A percentile compares a stretch with the other conserved stretches of the same genome.
phyloP scores from a whole-genome alignment of 2,113 vertebrate genomes.

The Indicator indicator region DNA sequence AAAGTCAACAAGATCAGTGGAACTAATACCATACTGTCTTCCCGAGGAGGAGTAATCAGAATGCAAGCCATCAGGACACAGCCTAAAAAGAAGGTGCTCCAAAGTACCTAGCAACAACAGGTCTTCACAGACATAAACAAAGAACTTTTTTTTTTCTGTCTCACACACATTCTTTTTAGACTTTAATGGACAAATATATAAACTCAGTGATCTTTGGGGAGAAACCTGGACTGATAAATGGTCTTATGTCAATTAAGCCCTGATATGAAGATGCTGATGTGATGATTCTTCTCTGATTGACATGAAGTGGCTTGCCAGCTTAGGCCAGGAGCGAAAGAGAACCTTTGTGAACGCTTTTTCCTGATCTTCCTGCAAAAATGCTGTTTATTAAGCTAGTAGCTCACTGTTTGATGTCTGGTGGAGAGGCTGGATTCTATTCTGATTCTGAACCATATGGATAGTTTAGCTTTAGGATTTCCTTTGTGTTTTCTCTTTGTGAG shows the following conservation, averaged over 20 bases:
- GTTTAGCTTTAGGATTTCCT: conserved; percentile 23
- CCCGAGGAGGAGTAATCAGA: conserved; percentile 34
- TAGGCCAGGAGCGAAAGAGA: neutral
- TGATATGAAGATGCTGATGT: neutral
- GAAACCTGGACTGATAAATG: neutral
- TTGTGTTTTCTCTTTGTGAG: conserved; percentile 14
- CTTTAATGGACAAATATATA: neutral
- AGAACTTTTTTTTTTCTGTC: neutral
- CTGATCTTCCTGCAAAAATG: conserved; percentile 1
- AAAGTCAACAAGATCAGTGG: conserved; percentile 59
- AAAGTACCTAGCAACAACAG: conserved; percentile 20
- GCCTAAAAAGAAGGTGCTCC: conserved; percentile 16
- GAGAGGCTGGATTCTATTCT: neutral
- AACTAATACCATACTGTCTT: conserved; percentile 33
- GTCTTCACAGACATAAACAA: neutral
- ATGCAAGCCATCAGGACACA: conserved; percentile 43
- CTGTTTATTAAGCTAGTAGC: conserved; percentile 6
- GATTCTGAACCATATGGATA: neutral
- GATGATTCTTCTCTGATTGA: neutral
- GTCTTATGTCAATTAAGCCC: neutral
- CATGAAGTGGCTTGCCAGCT: neutral
- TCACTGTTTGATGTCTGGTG: neutral
- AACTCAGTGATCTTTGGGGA: neutral
- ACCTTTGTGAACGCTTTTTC: conserved; percentile 1
- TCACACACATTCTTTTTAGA: neutral